These are phyloP conservation scores for Coracopsis vasa DNA, from an alignment of 2,113 vertebrate species.

Conservation along the genomic window DNA sequence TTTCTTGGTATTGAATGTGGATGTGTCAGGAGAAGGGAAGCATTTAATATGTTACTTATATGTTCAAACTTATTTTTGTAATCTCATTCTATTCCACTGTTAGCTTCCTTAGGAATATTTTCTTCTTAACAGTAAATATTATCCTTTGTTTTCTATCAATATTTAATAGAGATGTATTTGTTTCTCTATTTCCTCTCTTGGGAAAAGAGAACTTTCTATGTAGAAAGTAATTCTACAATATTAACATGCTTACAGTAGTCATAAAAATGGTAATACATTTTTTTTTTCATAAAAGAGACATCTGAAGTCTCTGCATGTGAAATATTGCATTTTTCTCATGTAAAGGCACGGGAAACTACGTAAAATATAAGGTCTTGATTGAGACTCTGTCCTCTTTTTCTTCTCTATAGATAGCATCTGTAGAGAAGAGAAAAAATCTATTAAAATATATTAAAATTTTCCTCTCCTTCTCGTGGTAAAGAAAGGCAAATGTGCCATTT, in stretches of 20 bases:
- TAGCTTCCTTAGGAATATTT: background rate
- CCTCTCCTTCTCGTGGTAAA: background rate
- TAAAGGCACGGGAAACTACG: background rate
- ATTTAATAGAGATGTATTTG: background rate
- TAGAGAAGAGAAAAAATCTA: background rate
- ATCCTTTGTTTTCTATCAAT: background rate
- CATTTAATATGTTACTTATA: background rate
- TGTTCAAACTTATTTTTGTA: background rate
- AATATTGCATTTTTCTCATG: background rate
- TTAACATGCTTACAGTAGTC: background rate
- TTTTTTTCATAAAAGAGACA: background rate
- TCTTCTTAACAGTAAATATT: background rate
- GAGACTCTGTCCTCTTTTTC: background rate
- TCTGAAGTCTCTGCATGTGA: background rate
- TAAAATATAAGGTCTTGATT: background rate
- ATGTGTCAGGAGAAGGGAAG: background rate
- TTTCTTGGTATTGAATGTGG: background rate
- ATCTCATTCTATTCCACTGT: background rate
- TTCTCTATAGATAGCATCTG: background rate
- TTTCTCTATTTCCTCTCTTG: background rate
- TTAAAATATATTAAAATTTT: background rate
- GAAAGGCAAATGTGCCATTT: background rate
- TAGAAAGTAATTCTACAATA: background rate
- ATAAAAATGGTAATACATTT: background rate
- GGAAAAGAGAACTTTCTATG: background rate